phyloP scores from a whole-genome alignment of 1,140 invertebrate species.

The Tribolium madens region DNA sequence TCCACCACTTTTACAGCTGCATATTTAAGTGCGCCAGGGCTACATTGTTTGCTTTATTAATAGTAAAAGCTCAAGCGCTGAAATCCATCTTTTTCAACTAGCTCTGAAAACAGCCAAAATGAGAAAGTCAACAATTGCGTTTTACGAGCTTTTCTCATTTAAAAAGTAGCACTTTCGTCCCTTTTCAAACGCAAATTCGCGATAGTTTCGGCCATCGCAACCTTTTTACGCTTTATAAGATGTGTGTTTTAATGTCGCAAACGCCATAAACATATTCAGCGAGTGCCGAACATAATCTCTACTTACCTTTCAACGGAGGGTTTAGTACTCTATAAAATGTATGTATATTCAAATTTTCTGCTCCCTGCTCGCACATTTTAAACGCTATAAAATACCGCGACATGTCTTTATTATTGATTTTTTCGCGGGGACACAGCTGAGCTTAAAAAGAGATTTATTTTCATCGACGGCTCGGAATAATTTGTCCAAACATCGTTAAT shows the following conservation, averaged over 20 bases:
- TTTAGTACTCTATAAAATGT: constrained; percentile 42
- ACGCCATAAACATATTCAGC: constrained; percentile 35
- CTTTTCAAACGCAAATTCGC: background rate
- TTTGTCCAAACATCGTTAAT: constrained; percentile 24
- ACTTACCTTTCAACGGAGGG: constrained; percentile 43
- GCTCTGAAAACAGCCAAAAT: background rate
- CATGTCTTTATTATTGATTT: constrained; percentile 49
- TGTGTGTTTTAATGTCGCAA: constrained; percentile 25
- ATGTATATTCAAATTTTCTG: constrained; percentile 48
- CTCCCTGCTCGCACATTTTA: constrained; percentile 13
- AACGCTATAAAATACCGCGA: constrained; percentile 38
- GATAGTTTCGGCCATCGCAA: background rate
- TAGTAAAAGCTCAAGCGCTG: background rate
- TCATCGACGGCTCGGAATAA: constrained; percentile 30
- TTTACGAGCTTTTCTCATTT: background rate
- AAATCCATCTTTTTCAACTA: background rate
- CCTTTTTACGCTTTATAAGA: constrained; percentile 21
- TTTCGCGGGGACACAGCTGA: constrained; percentile 26
- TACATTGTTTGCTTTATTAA: constrained; percentile 41
- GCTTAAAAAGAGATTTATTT: constrained; percentile 42
- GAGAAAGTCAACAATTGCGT: background rate
- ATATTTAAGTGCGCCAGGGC: constrained; percentile 22
- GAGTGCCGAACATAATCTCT: constrained; percentile 37
- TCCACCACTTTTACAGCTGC: constrained; percentile 30
- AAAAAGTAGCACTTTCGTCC: background rate